Percentiles rank a stretch among this genome's conserved stretches.
Conservation (phyloP, 2,888 invertebrate species). For the Melanotus villosus region DNA sequence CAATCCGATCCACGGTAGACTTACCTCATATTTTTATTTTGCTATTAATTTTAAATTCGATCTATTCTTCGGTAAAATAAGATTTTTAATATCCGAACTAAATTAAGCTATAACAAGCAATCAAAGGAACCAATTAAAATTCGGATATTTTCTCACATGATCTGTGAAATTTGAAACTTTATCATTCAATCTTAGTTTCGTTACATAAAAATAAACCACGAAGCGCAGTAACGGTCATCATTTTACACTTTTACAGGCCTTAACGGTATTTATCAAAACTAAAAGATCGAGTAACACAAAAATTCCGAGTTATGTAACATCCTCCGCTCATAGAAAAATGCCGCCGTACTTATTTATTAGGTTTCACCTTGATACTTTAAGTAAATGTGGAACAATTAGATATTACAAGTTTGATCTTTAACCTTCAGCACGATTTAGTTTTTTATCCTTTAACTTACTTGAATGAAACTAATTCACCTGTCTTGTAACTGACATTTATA, state of each 20-base stretch:
- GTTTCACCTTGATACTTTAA: slow-evolving; percentile 31
- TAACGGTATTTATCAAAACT: slow-evolving; percentile 1
- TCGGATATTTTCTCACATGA: background rate
- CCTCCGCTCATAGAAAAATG: background rate
- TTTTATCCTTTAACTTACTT: background rate
- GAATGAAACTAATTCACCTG: slow-evolving; percentile 18
- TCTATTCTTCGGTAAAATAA: too few species aligned
- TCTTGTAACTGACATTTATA: background rate
- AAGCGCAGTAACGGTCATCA: slow-evolving; percentile 2
- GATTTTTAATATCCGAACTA: too few species aligned
- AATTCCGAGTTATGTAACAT: slow-evolving; percentile 17
- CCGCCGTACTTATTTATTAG: background rate
- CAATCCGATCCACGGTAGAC: too few species aligned
- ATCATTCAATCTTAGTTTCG: background rate
- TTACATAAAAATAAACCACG: slow-evolving; percentile 2
- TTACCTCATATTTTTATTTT: too few species aligned
- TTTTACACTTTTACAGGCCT: background rate
- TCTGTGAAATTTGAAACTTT: slow-evolving; percentile 14
- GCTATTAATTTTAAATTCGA: too few species aligned
- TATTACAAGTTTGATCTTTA: slow-evolving; percentile 26
- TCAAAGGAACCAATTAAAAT: too few species aligned
- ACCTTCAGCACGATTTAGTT: slow-evolving; percentile 30
- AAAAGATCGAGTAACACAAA: slow-evolving; percentile 5
- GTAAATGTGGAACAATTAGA: slow-evolving; percentile 37
- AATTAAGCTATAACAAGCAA: too few species aligned